Evolutionary conservation across 2,113 vertebrate species (phyloP).

Genomic region (Felis catus): F.catus_Fca126_mat1.0 CM031419.1:190054001-190054500

Average conservation of each 20-base stretch:
- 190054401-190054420: not conserved
- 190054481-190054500: not conserved
- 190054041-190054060: not conserved
- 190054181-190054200: not conserved
- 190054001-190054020: too few species aligned
- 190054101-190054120: not conserved
- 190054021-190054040: too few species aligned
- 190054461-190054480: not conserved
- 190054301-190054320: not conserved
- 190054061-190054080: not conserved
- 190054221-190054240: not conserved
- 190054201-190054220: not conserved
- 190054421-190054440: not conserved
- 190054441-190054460: not conserved
- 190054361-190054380: not conserved
- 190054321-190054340: not conserved
- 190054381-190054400: not conserved
- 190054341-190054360: not conserved
- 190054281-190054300: not conserved
- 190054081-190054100: not conserved
- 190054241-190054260: not conserved
- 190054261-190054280: not conserved
- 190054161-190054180: not conserved
- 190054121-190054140: not conserved
- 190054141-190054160: accelerated